Evolutionary conservation across 2,797 vertebrate species (phyloP), one percentile per base, ranked within the genome.

Genomic region (Etheostoma perlongum): DNA sequence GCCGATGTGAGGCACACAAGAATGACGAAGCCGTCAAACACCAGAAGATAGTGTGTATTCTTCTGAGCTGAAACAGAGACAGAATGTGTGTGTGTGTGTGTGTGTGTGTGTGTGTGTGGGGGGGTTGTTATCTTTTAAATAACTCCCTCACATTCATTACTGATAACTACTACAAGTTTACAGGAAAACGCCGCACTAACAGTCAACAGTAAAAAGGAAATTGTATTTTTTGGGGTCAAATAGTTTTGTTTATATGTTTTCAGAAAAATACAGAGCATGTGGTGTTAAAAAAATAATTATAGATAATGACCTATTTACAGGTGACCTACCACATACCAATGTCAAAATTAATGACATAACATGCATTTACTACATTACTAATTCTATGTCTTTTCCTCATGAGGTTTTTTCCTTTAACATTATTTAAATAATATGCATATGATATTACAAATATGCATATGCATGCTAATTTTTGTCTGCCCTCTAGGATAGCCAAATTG

Each of bases 1-100:
- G 97, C 96, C 14, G 98, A 99, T 1, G 94, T 95, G 84, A 98
- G 74, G 85, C 98, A 99, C 61, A 96, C 91, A 40, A 97, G 62
- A 25, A 99, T 98, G 81, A 99, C 96, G 82, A 97, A 97, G 2
- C 89, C 95, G 68, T 99, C 98, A 72, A 99, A 99, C 48, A 96
- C 84, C 84, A 99, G 94, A 16, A 96, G 91, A 76, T 97, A 98
- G 49, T 96, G 96, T 0, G 94, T 95, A 84, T 95, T 98, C 65
- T 97, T 99, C 94, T 98, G 96, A 79, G 95, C 97, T 97, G 91
- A 72, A 92, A 93, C 40, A 85, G 19, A 89, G 5, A 84, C 48
- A 57, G 33, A 15, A 21, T 11, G 25, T 16, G 15, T 6, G 42
- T 19, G 61, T 33, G 18, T 25, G 15, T 57, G 67, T 27, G 16